Conservation (phyloP, 2,113 vertebrate species). For the Sinocyclocheilus maitianheensis region DNA sequence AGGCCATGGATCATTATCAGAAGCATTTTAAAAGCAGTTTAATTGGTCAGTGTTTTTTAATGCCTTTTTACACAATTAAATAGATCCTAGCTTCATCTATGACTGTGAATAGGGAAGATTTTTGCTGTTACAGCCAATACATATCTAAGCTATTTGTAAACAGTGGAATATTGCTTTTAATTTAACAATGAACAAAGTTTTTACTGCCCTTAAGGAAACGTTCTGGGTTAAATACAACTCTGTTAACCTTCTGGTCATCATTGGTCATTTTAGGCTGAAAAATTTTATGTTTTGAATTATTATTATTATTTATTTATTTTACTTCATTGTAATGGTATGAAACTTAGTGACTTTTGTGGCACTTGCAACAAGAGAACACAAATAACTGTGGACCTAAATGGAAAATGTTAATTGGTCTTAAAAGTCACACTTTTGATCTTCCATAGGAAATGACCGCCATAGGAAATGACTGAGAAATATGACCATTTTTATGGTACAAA, state of each 20-base stretch:
- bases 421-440: neutral
- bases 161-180: neutral
- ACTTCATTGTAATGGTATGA: too few relatives aligned
- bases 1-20: conserved; percentile 6
- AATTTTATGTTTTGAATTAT: neutral
- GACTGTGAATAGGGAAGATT: neutral
- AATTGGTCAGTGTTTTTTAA: neutral
- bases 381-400: too few relatives aligned
- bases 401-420: too few relatives aligned
- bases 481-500: too few relatives aligned
- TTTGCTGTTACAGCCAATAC: neutral
- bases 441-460: too few relatives aligned
- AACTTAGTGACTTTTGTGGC: neutral
- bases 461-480: too few relatives aligned
- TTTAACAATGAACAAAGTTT: neutral
- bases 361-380: neutral
- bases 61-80: neutral
- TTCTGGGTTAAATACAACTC: neutral
- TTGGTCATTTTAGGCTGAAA: neutral
- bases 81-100: neutral
- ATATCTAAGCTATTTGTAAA: neutral
- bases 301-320: too few relatives aligned
- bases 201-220: neutral
- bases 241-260: neutral
- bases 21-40: neutral